phyloP scores from a whole-genome alignment of 2,888 invertebrate genomes.

The Lithosia quadra region DNA sequence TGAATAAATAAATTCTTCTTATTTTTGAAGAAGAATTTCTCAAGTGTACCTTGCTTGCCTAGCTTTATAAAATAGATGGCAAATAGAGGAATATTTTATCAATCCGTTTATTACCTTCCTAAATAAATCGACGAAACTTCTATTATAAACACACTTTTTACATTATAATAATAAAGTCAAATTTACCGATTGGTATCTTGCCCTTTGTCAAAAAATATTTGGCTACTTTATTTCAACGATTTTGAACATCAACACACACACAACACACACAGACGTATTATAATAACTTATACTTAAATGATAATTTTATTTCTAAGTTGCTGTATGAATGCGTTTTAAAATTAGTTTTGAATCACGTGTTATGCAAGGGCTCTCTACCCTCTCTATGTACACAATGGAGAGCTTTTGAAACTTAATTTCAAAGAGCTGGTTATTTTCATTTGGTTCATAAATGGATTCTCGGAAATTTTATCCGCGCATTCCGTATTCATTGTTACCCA shows the following conservation, averaged over 20 bases:
- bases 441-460: constrained; percentile 38
- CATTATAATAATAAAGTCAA: too few species aligned
- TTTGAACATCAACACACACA: too few species aligned
- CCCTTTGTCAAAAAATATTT: too few species aligned
- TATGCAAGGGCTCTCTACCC: constrained; percentile 10
- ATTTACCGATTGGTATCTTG: too few species aligned
- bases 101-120: neutral
- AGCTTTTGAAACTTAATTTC: constrained; percentile 34
- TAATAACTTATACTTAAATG: too few species aligned
- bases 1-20: neutral
- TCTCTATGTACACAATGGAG: constrained; percentile 16
- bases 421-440: constrained; percentile 37
- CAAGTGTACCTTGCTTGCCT: neutral
- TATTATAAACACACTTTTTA: too few species aligned
- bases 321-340: constrained; percentile 9
- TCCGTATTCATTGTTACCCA: constrained; percentile 41
- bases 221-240: too few species aligned
- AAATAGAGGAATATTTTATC: neutral
- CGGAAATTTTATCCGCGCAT: constrained; percentile 35
- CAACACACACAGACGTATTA: too few species aligned
- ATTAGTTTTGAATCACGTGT: constrained; percentile 23
- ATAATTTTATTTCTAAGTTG: too few species aligned
- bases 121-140: too few species aligned
- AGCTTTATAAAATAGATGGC: neutral
- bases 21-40: neutral